These are phyloP conservation scores for Coturnix japonica DNA, from an alignment of 2,113 vertebrate species.

Conservation along the genomic window DNA sequence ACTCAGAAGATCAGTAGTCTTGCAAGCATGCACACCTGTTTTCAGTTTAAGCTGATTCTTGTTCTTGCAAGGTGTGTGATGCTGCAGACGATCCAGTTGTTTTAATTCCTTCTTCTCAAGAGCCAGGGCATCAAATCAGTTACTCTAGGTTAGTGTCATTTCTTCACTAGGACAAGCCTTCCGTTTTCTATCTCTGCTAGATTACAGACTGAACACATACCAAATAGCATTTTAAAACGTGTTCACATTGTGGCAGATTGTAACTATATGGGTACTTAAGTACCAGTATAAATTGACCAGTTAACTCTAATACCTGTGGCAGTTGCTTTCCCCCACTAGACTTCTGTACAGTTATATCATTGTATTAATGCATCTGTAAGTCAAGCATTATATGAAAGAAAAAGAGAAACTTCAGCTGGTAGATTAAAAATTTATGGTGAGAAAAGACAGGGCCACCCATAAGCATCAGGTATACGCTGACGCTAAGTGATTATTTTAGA, in stretches of 20 bases:
- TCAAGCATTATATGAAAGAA: conserved; percentile 45
- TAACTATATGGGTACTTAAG: neutral
- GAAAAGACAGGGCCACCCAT: neutral
- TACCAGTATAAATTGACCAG: neutral
- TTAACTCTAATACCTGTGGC: neutral
- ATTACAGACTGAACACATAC: conserved; percentile 20
- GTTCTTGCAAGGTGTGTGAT: neutral
- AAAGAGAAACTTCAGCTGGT: conserved; percentile 1
- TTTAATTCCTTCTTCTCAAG: neutral
- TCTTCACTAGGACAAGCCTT: neutral
- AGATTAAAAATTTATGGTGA: neutral
- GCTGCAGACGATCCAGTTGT: neutral
- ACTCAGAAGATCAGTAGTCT: neutral
- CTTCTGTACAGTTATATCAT: conserved; percentile 18
- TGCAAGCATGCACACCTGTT: fast-evolving
- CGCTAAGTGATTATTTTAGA: neutral
- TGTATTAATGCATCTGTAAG: conserved; percentile 1
- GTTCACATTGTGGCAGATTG: conserved; percentile 30
- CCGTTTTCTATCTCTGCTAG: neutral
- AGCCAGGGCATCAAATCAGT: neutral
- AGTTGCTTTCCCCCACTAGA: conserved; percentile 1
- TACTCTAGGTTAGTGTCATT: neutral
- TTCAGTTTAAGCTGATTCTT: neutral
- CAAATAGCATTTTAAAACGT: conserved; percentile 26
- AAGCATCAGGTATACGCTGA: neutral